Evolutionary conservation across 2,888 invertebrate genomes (phyloP).

Genomic region (Tinea pellionella): DNA sequence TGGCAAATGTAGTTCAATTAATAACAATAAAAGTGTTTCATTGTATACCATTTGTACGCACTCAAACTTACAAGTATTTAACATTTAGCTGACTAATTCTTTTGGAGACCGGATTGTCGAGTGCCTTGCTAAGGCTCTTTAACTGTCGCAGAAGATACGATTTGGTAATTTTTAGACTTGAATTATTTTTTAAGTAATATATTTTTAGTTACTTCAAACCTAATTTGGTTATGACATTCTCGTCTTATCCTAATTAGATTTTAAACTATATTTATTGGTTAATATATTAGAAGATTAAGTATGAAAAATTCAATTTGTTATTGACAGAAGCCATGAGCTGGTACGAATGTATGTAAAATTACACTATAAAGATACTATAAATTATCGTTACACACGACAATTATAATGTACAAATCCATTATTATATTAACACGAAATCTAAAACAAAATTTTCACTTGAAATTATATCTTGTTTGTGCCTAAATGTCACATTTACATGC

Average conservation of each 20-base stretch:
- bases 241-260: too few relatives aligned
- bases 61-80: background rate
- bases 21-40: slow-evolving; percentile 26
- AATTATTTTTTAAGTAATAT: too few relatives aligned
- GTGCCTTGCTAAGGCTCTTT: background rate
- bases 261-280: too few relatives aligned
- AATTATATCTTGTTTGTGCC: background rate
- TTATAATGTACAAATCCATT: too few relatives aligned
- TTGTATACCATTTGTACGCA: slow-evolving; percentile 18
- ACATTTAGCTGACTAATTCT: slow-evolving; percentile 5
- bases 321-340: too few relatives aligned
- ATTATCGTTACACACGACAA: too few relatives aligned
- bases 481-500: background rate
- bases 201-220: too few relatives aligned
- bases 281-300: too few relatives aligned
- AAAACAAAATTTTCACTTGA: background rate
- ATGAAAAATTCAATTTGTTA: too few relatives aligned
- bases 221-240: too few relatives aligned
- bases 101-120: background rate
- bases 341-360: too few relatives aligned
- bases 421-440: background rate
- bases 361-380: too few relatives aligned
- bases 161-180: background rate
- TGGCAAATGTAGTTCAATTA: background rate
- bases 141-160: background rate